phyloP scores from a whole-genome alignment of 2,113 vertebrate species.

The Dissostichus mawsoni region DNA sequence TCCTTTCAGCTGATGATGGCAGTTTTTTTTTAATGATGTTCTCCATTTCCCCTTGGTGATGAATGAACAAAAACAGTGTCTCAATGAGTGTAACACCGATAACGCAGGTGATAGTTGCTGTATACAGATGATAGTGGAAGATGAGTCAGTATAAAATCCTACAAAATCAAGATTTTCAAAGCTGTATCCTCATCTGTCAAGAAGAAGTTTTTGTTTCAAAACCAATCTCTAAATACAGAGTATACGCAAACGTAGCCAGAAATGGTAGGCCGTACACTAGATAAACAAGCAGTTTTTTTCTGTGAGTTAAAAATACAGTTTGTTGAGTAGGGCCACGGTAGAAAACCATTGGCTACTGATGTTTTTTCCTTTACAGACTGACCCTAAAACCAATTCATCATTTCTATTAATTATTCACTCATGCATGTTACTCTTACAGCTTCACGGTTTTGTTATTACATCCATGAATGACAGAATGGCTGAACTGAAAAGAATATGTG shows the following conservation, averaged over 20 bases:
- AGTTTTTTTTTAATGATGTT: neutral
- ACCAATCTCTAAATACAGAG: slow-evolving; percentile 58
- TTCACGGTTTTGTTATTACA: slow-evolving; percentile 39
- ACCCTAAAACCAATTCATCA: slow-evolving; percentile 18
- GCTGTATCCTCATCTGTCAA: slow-evolving; percentile 51
- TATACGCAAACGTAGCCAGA: slow-evolving; percentile 59
- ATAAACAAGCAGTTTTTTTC: slow-evolving; percentile 42
- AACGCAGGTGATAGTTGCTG: neutral
- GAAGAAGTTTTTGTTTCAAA: slow-evolving; percentile 58
- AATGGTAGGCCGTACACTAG: slow-evolving; percentile 35
- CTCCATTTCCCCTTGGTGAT: neutral
- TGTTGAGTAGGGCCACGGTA: slow-evolving; percentile 3
- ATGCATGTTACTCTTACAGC: slow-evolving; percentile 54
- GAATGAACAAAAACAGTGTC: neutral
- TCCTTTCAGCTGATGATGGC: slow-evolving; percentile 1
- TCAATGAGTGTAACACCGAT: too few species aligned
- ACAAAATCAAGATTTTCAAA: slow-evolving; percentile 74
- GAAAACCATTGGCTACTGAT: slow-evolving; percentile 20
- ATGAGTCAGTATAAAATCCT: slow-evolving; percentile 76
- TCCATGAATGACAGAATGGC: slow-evolving; percentile 30
- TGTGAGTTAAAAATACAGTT: slow-evolving; percentile 31
- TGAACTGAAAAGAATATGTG: slow-evolving; percentile 22
- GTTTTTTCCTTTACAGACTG: slow-evolving; percentile 13
- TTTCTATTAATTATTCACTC: slow-evolving; percentile 16
- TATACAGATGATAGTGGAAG: slow-evolving; percentile 29